These are phyloP conservation scores for Chiroxiphia lanceolata DNA, from an alignment of 2,797 vertebrate genomes.

Conservation along the genomic window DNA sequence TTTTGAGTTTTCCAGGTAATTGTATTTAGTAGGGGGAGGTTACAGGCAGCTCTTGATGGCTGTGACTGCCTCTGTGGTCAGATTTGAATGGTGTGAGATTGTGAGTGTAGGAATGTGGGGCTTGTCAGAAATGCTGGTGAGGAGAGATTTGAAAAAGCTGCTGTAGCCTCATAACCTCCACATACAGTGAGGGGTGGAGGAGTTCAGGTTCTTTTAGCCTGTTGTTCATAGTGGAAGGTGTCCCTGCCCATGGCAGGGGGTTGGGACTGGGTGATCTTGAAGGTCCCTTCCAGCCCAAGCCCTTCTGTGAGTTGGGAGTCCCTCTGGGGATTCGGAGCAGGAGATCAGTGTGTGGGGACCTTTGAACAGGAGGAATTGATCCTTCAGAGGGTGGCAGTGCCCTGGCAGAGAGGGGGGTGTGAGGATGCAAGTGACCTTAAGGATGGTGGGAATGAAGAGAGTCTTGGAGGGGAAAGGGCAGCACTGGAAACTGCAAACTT, in stretches of 20 bases:
- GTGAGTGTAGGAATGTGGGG: not conserved
- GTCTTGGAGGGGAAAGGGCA: rapidly evolving
- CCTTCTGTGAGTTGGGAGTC: not conserved
- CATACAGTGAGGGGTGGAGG: too few species aligned
- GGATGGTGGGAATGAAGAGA: not conserved
- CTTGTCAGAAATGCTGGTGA: too few species aligned
- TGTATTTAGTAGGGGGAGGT: not conserved
- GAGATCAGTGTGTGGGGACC: not conserved
- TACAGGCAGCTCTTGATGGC: not conserved
- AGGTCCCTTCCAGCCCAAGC: not conserved
- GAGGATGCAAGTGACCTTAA: not conserved
- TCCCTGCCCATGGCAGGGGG: too few species aligned
- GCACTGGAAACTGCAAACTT: not conserved
- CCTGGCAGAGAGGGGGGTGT: not conserved
- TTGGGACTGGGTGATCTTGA: not conserved
- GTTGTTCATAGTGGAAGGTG: not conserved
- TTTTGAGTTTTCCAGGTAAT: not conserved
- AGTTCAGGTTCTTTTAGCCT: too few species aligned
- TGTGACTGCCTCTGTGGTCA: not conserved
- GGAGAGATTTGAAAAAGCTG: not conserved
- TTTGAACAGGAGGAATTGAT: not conserved
- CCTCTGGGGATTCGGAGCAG: not conserved
- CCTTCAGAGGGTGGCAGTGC: rapidly evolving
- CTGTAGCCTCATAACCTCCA: rapidly evolving
- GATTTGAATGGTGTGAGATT: not conserved